Evolutionary conservation across 1,140 invertebrate species (phyloP), one percentile per base, ranked within the genome.

Genomic region (Cotesia typhae): DNA sequence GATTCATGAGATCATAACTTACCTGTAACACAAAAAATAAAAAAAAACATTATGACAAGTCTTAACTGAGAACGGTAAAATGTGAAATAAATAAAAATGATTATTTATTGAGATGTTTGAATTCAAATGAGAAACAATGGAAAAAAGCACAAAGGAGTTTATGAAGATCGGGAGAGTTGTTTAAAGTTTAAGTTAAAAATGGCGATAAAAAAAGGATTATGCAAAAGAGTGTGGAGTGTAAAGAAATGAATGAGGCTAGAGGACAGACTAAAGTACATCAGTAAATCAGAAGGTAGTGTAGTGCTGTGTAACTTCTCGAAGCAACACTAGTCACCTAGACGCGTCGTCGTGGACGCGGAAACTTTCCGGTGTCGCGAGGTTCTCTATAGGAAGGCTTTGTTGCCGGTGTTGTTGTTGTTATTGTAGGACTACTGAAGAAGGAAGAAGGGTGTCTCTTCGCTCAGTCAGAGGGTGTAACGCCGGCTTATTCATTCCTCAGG

Each of bases 401-500:
- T 72, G 64, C 67, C 55, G 59, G 7, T 47, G 41, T 47, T 72
- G 64, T 72, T 57, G 59, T 14, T 47, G 41, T 47, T 47, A 47
- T 47, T 47, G 41, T 47, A 47, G 41, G 41, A 47, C 41, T 47
- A 47, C 41, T 47, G 41, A 28, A 28, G 28, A 59, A 70, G 71
- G 71, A 77, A 72, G 77, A 80, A 83, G 81, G 80, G 80, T 83
- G 82, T 83, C 79, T 83, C 80, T 10, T 66, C 74, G 77, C 71
- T 75, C 38, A 80, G 74, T 76, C 76, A 77, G 78, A 83, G 83
- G 84, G 83, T 80, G 80, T 82, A 83, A 80, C 80, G 80, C 79
- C 78, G 78, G 80, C 78, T 82, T 83, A 84, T 85, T 85, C 83
- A 83, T 81, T 79, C 79, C 76, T 65, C 73, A 80, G 82, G 83